phyloP scores from a whole-genome alignment of 1,140 invertebrate species.

The Cherax quadricarinatus region DNA sequence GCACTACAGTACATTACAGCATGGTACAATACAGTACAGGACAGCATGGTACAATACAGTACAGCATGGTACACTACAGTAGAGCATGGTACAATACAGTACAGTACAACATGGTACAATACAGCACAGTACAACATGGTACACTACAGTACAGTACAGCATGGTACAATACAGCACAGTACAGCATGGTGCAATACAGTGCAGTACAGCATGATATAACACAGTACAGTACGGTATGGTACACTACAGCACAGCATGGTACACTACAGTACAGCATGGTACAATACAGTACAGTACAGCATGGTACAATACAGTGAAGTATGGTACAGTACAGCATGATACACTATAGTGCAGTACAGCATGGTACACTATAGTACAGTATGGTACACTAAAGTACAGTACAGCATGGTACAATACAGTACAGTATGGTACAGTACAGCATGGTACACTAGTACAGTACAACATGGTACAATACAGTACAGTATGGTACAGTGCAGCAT shows the following conservation, averaged over 20 bases:
- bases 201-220: not conserved
- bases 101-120: no score
- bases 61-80: no score
- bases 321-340: constrained; percentile 71
- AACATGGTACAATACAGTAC: constrained; percentile 52
- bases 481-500: constrained; percentile 73
- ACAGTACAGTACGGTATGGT: constrained; percentile 73
- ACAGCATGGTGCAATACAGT: no score
- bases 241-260: constrained; percentile 73
- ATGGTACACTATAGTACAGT: constrained; percentile 67
- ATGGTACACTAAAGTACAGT: constrained; percentile 68
- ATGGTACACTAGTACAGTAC: constrained; percentile 67
- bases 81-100: no score
- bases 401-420: constrained; percentile 47
- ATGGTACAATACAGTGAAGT: constrained; percentile 47
- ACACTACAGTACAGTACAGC: no score
- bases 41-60: no score
- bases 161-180: no score
- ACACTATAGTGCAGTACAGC: constrained; percentile 73
- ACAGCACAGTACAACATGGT: no score
- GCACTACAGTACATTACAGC: no score
- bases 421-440: constrained; percentile 68
- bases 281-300: constrained; percentile 73
- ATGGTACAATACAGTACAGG: no score
- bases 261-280: constrained; percentile 72